These are phyloP conservation scores for Muricea muricata DNA, from an alignment of 92 coral and sea anemone genomes.

Conservation along the genomic window DNA sequence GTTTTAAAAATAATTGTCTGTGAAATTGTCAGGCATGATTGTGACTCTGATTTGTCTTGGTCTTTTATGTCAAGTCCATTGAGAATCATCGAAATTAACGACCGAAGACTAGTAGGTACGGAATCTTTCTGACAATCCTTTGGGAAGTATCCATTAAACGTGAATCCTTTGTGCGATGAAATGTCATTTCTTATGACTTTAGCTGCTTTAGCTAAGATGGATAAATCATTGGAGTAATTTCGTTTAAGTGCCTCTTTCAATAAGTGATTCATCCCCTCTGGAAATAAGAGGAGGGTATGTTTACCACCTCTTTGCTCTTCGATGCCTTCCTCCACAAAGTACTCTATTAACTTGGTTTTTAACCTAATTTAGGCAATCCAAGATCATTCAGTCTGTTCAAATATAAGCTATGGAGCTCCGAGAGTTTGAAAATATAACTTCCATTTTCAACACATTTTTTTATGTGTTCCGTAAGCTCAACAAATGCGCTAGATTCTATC, in stretches of 20 bases:
- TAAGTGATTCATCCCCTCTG: constrained; percentile 47
- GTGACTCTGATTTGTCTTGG: constrained; percentile 12
- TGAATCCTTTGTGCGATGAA: not conserved
- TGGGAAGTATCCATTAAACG: not conserved
- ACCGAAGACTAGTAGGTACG: not conserved
- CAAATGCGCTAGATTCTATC: constrained; percentile 52
- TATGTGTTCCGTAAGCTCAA: constrained; percentile 38
- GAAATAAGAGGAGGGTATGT: not conserved
- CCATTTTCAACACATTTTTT: not conserved
- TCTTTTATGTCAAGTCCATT: not conserved
- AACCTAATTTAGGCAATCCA: constrained; percentile 62
- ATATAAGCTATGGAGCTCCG: not conserved
- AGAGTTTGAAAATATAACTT: not conserved
- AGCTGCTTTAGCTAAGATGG: constrained; percentile 39
- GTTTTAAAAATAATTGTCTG: constrained; percentile 6
- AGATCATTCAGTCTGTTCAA: constrained; percentile 43
- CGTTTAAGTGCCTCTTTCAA: constrained; percentile 51
- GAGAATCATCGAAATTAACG: not conserved
- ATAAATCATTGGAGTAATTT: constrained; percentile 55
- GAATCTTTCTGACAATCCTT: not conserved
- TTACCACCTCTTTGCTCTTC: constrained; percentile 26
- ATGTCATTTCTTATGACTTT: not conserved
- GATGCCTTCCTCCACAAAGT: constrained; percentile 45
- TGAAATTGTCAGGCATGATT: constrained; percentile 1
- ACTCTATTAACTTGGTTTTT: constrained; percentile 38